Base-by-base conservation (phyloP, 1,140 invertebrate species). In the Saccostrea glomerata region DNA sequence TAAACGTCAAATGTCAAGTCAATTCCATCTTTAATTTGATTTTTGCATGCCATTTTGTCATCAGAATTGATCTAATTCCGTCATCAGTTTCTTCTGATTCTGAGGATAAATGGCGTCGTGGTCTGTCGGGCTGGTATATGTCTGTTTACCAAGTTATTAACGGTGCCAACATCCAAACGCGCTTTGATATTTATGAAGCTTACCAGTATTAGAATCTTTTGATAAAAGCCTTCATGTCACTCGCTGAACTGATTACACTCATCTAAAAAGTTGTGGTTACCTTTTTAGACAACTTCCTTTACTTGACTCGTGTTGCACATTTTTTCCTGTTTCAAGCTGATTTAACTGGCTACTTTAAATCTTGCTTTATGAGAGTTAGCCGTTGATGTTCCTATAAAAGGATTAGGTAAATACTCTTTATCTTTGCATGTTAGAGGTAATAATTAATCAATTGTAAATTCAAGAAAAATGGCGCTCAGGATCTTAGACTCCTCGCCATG, bases 11-110 rank as follows among this genome's bases (percentile, higher is more conserved):
- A 77, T 77, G 70, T 77, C 70, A 36, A 77, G 70, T 77, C 70
- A 77, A 77, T 77, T 77, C 70, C 70, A 73, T 77, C 70, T 77
- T 77, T 77, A 77, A 77, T 77, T 77, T 36, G 70, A 77, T 77
- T 77, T 77, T 77, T 77, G 70, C 70, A 77, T 77, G 70, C 70
- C 23, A 77, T 77, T 77, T 77, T 77, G 70, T 36, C 70, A 77
- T 77, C 30, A 77, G 23, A 30, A 77, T 77, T 77, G 70, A 77
- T 77, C 25, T 77, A 77, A 77, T 36, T 36, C 70, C 70, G 70
- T 30, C 70, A 25, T 77, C 30, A 25, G 25, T 36, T 30, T 25
- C 23, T 30, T 77, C 70, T 30, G 70, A 77, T 30, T 77, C 70
- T 77, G 5, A 77, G 17, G 70, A 77, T 77, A 36, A 30, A 77